Conservation (phyloP, 2,113 vertebrate species). For the Lethenteron reissneri region DNA sequence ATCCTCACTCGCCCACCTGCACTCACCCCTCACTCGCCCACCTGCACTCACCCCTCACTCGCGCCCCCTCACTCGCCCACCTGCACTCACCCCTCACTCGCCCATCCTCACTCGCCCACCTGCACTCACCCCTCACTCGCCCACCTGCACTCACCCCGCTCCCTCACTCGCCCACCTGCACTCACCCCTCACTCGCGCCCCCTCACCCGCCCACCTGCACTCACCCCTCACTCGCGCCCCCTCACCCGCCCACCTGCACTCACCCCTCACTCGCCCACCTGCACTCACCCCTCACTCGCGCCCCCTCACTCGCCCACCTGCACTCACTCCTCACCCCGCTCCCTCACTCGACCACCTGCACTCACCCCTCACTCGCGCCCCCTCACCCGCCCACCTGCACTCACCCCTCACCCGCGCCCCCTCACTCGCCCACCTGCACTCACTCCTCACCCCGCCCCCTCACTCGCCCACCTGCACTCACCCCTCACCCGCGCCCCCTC, state of each 20-base stretch:
- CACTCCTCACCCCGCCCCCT: neutral
- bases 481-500: neutral
- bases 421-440: neutral
- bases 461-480: no score
- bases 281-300: no score
- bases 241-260: neutral
- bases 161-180: neutral
- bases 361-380: neutral
- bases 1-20: neutral
- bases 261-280: no score
- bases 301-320: no score
- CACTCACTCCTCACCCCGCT: neutral
- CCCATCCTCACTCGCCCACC: no score
- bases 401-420: neutral
- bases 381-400: no score
- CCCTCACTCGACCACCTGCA: neutral
- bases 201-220: neutral
- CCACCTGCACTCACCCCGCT: neutral
- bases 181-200: neutral
- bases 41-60: neutral
- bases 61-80: no score
- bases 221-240: neutral
- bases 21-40: neutral
- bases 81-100: neutral
- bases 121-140: neutral